phyloP scores from a whole-genome alignment of 2,797 vertebrate genomes.

The Sandelia bainsii region DNA sequence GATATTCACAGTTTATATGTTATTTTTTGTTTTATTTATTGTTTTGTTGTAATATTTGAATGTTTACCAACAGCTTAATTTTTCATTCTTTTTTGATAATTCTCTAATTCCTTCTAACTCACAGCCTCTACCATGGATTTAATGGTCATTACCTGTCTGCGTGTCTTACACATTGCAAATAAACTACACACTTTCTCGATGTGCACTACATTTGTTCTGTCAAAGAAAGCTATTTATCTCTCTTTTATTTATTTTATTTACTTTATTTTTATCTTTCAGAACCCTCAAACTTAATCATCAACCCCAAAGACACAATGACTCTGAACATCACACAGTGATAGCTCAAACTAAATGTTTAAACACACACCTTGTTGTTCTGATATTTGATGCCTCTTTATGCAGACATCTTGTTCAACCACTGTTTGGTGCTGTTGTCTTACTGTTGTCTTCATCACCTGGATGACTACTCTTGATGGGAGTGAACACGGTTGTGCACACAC shows the following conservation, averaged over 20 bases:
- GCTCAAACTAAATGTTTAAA: slow-evolving; percentile 24
- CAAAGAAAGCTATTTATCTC: slow-evolving; percentile 37
- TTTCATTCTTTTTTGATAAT: not conserved
- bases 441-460: slow-evolving; percentile 56
- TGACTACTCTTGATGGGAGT: slow-evolving; percentile 27
- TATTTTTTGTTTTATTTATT: not conserved
- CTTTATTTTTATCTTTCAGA: not conserved
- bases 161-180: slow-evolving; percentile 28
- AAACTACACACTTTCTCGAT: slow-evolving; percentile 41
- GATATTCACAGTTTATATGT: not conserved
- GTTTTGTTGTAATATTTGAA: not conserved
- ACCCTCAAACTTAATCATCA: not conserved
- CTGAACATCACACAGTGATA: slow-evolving; percentile 12
- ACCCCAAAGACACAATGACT: not conserved
- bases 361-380: slow-evolving; percentile 20
- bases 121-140: slow-evolving; percentile 47
- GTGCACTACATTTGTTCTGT: slow-evolving; percentile 37
- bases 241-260: not conserved
- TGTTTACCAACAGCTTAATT: too few species aligned
- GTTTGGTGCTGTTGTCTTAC: slow-evolving; percentile 82
- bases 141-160: slow-evolving; percentile 45
- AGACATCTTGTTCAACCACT: slow-evolving; percentile 69
- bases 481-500: slow-evolving; percentile 26
- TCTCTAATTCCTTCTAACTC: slow-evolving; percentile 16
- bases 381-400: slow-evolving; percentile 44